These are phyloP conservation scores for Brachionus manjavacas DNA, from an alignment of 1,140 invertebrate genomes.

Conservation along the genomic window DNA sequence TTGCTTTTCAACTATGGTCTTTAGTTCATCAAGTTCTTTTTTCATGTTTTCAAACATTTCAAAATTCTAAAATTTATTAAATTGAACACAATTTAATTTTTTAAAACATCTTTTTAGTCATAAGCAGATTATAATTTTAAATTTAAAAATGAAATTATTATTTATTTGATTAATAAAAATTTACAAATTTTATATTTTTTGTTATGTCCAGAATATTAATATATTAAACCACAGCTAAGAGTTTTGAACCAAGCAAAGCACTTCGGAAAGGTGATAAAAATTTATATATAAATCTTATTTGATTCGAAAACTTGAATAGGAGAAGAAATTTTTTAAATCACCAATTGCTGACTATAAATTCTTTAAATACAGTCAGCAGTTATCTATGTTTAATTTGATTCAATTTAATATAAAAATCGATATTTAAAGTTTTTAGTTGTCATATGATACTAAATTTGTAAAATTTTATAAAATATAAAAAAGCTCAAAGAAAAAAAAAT, in stretches of 20 bases:
- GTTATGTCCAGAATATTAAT: background rate
- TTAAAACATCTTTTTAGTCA: background rate
- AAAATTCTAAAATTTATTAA: background rate
- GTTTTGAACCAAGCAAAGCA: background rate
- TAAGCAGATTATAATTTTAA: background rate
- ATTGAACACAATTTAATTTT: background rate
- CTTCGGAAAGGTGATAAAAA: background rate
- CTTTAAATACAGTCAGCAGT: background rate
- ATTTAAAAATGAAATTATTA: background rate
- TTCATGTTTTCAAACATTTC: background rate
- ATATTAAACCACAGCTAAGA: background rate
- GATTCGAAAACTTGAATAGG: background rate
- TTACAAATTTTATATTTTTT: background rate
- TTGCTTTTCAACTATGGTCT: background rate
- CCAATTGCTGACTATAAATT: background rate
- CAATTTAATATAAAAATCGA: background rate
- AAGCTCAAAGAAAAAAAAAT: constrained; percentile 6
- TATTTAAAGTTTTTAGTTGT: background rate
- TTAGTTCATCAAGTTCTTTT: constrained; percentile 11
- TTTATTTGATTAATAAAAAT: constrained; percentile 8
- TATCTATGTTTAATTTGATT: background rate
- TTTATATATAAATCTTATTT: background rate
- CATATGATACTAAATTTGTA: background rate
- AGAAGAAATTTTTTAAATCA: background rate
- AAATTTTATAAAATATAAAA: constrained; percentile 13